These are phyloP conservation scores for Cataglyphis hispanica DNA, from an alignment of 1,140 invertebrate genomes.

Conservation along the genomic window DNA sequence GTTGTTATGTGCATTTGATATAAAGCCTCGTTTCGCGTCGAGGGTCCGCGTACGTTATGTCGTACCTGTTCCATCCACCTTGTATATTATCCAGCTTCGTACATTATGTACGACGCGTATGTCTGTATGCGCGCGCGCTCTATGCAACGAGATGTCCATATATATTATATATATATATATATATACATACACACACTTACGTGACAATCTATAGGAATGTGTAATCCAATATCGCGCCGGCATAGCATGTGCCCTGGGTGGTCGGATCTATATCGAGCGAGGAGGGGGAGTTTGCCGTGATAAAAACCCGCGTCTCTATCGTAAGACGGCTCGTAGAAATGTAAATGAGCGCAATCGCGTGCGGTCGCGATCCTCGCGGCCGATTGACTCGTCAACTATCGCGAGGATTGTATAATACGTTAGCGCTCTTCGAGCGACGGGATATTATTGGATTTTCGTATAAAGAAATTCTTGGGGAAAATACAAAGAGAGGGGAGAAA, in stretches of 20 bases:
- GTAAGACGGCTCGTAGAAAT: slow-evolving; percentile 39
- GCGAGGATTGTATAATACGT: not conserved
- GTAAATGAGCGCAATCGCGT: slow-evolving; percentile 53
- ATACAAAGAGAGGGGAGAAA: not conserved
- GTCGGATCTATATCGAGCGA: slow-evolving; percentile 49
- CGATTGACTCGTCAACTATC: slow-evolving; percentile 50
- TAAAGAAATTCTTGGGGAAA: not conserved
- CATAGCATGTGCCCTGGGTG: slow-evolving; percentile 26
- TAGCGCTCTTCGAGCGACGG: not conserved
- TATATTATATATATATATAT: not conserved
- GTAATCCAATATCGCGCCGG: slow-evolving; percentile 49
- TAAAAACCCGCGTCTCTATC: slow-evolving; percentile 25
- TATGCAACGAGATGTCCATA: not conserved
- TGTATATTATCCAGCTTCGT: slow-evolving; percentile 62
- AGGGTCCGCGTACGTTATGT: slow-evolving; percentile 63
- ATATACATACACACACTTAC: slow-evolving; percentile 10
- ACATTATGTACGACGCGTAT: slow-evolving; percentile 51
- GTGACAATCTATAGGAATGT: slow-evolving; percentile 53
- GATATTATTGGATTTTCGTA: not conserved
- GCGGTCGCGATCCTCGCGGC: not conserved
- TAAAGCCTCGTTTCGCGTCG: slow-evolving; percentile 74
- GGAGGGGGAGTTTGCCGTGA: not conserved
- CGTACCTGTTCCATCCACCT: slow-evolving; percentile 66
- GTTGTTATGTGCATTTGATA: slow-evolving; percentile 80
- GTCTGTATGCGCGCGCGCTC: not conserved